phyloP scores from a whole-genome alignment of 1,140 invertebrate genomes.

The Spodoptera frugiperda region DNA sequence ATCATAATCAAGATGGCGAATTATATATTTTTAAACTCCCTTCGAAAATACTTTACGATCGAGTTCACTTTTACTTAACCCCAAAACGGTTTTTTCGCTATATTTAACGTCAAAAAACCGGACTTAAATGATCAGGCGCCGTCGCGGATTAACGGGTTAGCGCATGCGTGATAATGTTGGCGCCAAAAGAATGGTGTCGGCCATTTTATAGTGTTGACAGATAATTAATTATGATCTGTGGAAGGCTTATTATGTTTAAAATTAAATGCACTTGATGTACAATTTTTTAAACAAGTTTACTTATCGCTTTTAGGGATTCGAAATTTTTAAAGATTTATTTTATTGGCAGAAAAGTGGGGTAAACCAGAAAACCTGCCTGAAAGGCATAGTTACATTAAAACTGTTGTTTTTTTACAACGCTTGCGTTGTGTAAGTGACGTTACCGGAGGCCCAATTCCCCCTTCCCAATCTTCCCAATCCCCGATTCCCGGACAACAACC shows the following conservation, averaged over 20 bases:
- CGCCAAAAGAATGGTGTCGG: slow-evolving; percentile 25
- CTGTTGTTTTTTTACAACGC: no score
- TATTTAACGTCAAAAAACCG: slow-evolving; percentile 28
- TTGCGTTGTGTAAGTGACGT: no score
- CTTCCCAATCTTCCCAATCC: no score
- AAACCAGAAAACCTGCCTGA: neutral
- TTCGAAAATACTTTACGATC: neutral
- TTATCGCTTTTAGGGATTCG: neutral
- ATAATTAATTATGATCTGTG: slow-evolving; percentile 15
- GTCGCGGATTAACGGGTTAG: slow-evolving; percentile 23
- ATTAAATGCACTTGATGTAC: slow-evolving; percentile 2
- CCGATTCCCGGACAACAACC: no score
- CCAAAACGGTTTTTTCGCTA: slow-evolving; percentile 3
- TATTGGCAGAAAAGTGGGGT: neutral
- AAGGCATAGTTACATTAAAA: no score
- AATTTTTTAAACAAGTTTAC: neutral
- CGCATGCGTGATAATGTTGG: neutral
- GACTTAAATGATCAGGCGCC: slow-evolving; percentile 31
- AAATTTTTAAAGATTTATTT: neutral
- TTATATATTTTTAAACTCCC: neutral
- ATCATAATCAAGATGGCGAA: neutral
- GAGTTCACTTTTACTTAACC: slow-evolving; percentile 29
- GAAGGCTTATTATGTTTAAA: neutral
- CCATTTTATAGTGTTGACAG: slow-evolving; percentile 24
- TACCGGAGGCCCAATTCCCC: no score